A percentile compares a stretch with the other conserved stretches of the same genome.
Conservation (phyloP, 2,888 invertebrate species). For the Sclerodermus sp. region DNA sequence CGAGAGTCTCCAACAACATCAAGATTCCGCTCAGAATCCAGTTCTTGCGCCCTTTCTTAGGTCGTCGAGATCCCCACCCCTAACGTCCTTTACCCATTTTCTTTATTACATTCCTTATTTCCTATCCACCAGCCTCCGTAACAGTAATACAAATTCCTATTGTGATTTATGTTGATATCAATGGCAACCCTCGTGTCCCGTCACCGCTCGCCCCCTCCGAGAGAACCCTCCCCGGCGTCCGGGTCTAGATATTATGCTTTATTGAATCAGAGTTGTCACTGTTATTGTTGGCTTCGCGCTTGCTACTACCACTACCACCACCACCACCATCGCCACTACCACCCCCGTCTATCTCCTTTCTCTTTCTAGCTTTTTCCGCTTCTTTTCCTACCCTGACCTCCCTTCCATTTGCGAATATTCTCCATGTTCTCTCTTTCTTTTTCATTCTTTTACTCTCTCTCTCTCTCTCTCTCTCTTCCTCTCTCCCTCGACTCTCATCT, state of each 20-base stretch:
- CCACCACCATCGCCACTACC: slow-evolving; percentile 5
- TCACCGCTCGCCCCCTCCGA: slow-evolving; percentile 14
- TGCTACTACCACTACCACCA: background rate
- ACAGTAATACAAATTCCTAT: slow-evolving; percentile 59
- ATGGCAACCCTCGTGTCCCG: slow-evolving; percentile 44
- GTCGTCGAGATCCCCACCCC: slow-evolving; percentile 19
- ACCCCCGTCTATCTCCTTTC: slow-evolving; percentile 4
- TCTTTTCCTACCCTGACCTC: background rate
- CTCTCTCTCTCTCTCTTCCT: slow-evolving; percentile 9
- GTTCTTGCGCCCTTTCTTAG: background rate
- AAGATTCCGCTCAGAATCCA: slow-evolving; percentile 12
- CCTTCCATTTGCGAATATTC: background rate
- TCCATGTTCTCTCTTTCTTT: background rate
- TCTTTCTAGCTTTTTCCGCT: background rate
- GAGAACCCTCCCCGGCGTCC: slow-evolving; percentile 25
- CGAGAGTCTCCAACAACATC: slow-evolving; percentile 1
- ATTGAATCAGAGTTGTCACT: slow-evolving; percentile 53
- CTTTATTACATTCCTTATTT: slow-evolving; percentile 59
- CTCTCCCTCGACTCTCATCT: background rate
- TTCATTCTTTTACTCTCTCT: background rate
- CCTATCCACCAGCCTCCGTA: slow-evolving; percentile 55
- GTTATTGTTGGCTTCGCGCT: slow-evolving; percentile 46
- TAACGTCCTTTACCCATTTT: slow-evolving; percentile 47
- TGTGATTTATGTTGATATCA: slow-evolving; percentile 59
- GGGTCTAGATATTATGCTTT: slow-evolving; percentile 54